These are phyloP conservation scores for Sphecodes monilicornis DNA, from an alignment of 2,888 invertebrate genomes.

Conservation along the genomic window DNA sequence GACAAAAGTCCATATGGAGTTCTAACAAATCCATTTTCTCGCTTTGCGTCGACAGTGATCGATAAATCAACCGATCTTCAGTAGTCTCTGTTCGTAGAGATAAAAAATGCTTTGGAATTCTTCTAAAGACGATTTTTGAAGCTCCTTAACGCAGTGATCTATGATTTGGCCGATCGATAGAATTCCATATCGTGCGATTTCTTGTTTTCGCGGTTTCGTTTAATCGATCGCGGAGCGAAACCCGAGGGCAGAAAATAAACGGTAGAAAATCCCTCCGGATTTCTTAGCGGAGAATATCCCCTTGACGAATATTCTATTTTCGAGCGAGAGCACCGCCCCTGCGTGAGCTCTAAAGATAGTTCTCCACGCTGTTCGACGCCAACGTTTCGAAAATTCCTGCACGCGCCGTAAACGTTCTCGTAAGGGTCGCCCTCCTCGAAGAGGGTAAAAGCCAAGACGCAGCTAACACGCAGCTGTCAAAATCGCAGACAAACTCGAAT, in stretches of 20 bases:
- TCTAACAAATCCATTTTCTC: background rate
- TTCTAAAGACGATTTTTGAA: background rate
- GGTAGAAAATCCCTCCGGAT: slow-evolving; percentile 44
- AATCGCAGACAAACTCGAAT: slow-evolving; percentile 31
- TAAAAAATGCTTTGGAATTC: background rate
- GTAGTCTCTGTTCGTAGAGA: background rate
- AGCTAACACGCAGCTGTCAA: slow-evolving; percentile 56
- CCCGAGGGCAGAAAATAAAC: slow-evolving; percentile 34
- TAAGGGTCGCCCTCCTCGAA: slow-evolving; percentile 61
- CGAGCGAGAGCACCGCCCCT: slow-evolving; percentile 77
- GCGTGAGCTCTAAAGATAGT: slow-evolving; percentile 78
- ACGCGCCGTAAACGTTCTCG: slow-evolving; percentile 55
- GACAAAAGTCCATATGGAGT: background rate
- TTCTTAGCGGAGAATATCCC: slow-evolving; percentile 64
- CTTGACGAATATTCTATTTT: slow-evolving; percentile 82
- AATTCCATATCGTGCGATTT: background rate
- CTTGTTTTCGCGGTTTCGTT: background rate
- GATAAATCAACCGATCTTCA: background rate
- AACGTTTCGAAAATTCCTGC: slow-evolving; percentile 78
- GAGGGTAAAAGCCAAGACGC: slow-evolving; percentile 51
- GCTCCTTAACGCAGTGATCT: background rate
- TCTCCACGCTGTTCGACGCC: slow-evolving; percentile 65
- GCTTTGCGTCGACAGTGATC: background rate
- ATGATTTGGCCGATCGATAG: background rate
- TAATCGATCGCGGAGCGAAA: background rate